A percentile compares a stretch with the other conserved stretches of the same genome.
These are phyloP conservation scores for Macrosiphum euphorbiae DNA, from an alignment of 2,888 invertebrate genomes.

Conservation along the genomic window DNA sequence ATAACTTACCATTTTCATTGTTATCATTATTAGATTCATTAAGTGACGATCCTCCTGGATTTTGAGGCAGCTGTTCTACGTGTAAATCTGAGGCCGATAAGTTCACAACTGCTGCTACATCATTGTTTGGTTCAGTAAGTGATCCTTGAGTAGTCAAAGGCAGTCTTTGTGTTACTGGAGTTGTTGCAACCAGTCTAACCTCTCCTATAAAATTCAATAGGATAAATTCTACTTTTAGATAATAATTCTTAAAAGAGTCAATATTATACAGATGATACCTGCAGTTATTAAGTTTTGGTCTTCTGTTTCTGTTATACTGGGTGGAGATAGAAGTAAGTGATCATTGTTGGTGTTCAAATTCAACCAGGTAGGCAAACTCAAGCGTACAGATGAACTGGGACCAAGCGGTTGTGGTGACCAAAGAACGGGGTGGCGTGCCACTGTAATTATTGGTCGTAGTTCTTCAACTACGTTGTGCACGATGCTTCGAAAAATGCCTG, in stretches of 20 bases:
- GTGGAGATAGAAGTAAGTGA: conserved; percentile 52
- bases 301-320: conserved; percentile 62
- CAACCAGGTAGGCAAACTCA: conserved; percentile 71
- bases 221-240: neutral
- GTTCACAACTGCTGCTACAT: conserved; percentile 52
- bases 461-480: conserved; percentile 74
- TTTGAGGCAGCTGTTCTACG: conserved; percentile 38
- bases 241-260: neutral
- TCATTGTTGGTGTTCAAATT: conserved; percentile 48
- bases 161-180: conserved; percentile 56
- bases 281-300: conserved; percentile 65
- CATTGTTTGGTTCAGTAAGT: conserved; percentile 42
- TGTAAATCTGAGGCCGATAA: conserved; percentile 48
- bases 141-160: conserved; percentile 44
- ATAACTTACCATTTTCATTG: conserved; percentile 58
- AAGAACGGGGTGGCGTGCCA: conserved; percentile 70
- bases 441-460: conserved; percentile 78
- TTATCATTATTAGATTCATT: conserved; percentile 58
- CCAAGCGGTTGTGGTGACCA: conserved; percentile 70
- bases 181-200: conserved; percentile 16
- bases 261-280: neutral
- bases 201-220: conserved; percentile 13
- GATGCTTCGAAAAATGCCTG: conserved; percentile 69
- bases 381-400: conserved; percentile 71
- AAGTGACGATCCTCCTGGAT: conserved; percentile 49